Conservation (phyloP, 2,888 invertebrate genomes). For the Acronicta aceris region DNA sequence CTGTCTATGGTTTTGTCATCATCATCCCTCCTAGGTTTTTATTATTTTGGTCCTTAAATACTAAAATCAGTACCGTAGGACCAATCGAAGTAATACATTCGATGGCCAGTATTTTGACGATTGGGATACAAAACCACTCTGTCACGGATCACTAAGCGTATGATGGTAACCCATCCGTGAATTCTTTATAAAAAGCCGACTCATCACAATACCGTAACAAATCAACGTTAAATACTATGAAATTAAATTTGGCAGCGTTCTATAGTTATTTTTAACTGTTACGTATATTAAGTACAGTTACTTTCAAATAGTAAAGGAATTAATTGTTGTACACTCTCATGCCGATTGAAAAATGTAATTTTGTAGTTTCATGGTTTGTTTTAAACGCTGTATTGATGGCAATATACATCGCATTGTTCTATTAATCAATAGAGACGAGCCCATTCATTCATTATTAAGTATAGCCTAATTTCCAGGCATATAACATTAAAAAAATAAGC, state of each 20-base stretch:
- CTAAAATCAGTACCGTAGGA: neutral
- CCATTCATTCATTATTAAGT: neutral
- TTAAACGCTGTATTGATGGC: conserved; percentile 9
- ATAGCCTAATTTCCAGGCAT: neutral
- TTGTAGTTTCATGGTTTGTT: conserved; percentile 23
- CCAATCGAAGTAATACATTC: neutral
- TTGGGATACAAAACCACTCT: conserved; percentile 25
- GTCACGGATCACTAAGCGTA: conserved; percentile 43
- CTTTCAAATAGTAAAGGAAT: conserved; percentile 20
- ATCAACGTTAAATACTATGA: conserved; percentile 59
- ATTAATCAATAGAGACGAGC: neutral
- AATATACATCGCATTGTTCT: neutral
- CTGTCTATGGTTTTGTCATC: too few relatives aligned
- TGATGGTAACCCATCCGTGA: conserved; percentile 33
- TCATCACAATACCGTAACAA: conserved; percentile 52
- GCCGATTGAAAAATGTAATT: conserved; percentile 24
- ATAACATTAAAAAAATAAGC: conserved; percentile 66
- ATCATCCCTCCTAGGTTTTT: too few relatives aligned
- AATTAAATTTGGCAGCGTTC: conserved; percentile 56
- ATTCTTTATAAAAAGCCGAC: conserved; percentile 50
- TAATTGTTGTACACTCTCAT: conserved; percentile 30
- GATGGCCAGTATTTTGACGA: neutral
- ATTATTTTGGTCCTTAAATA: neutral
- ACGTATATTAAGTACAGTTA: conserved; percentile 50
- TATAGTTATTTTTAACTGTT: conserved; percentile 51